A percentile compares a stretch with the other conserved stretches of the same genome.
phyloP scores from a whole-genome alignment of 2,888 invertebrate genomes.

The Eilema depressum region DNA sequence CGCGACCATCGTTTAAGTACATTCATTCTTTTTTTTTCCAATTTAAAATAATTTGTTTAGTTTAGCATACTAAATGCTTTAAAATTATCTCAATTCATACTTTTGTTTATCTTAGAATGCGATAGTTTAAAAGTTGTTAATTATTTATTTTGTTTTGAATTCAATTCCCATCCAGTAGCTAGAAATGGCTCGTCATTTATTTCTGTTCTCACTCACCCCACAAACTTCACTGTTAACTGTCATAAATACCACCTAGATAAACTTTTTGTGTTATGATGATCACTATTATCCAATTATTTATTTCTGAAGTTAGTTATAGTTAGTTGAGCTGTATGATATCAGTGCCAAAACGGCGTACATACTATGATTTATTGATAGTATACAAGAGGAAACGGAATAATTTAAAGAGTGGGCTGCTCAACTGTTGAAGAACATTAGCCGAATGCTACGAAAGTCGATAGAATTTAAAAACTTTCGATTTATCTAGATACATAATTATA shows the following conservation, averaged over 20 bases:
- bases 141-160: no score
- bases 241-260: background rate
- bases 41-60: no score
- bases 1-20: no score
- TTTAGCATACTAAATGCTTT: no score
- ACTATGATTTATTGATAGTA: slow-evolving; percentile 28
- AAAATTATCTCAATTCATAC: no score
- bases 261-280: slow-evolving; percentile 1
- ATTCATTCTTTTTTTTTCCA: no score
- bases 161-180: no score
- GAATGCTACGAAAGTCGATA: background rate
- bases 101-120: no score
- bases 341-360: slow-evolving; percentile 19
- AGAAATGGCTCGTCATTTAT: background rate
- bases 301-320: background rate
- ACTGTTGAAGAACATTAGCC: background rate
- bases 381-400: background rate
- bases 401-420: background rate
- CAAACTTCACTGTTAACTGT: background rate
- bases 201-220: background rate
- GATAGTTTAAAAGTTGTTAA: no score
- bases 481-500: no score
- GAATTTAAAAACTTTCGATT: background rate
- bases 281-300: background rate
- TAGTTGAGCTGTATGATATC: background rate